These are phyloP conservation scores for Plecotus auritus DNA, from an alignment of 2,113 vertebrate species.

Conservation along the genomic window DNA sequence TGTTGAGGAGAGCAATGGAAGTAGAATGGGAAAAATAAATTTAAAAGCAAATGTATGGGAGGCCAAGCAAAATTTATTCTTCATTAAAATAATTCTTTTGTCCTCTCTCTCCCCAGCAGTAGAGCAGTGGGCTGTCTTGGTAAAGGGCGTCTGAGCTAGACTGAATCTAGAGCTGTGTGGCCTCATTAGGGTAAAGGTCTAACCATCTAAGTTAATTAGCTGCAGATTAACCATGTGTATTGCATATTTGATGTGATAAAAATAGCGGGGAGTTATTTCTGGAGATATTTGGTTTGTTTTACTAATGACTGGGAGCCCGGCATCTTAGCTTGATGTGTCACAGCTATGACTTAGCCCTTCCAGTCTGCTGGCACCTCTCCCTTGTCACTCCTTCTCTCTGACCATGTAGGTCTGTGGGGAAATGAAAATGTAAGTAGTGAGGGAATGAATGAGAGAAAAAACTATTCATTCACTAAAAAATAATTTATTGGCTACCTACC, in stretches of 20 bases:
- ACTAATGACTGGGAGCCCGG: background rate
- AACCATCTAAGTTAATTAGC: background rate
- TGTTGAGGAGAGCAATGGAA: background rate
- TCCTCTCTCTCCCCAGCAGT: background rate
- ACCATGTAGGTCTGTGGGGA: background rate
- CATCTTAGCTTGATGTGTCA: background rate
- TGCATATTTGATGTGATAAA: background rate
- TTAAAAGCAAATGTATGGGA: background rate
- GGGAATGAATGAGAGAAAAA: background rate
- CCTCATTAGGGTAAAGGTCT: background rate
- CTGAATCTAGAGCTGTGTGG: background rate
- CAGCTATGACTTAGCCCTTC: background rate
- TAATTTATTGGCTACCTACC: background rate
- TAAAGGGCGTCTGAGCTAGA: background rate
- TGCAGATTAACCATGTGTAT: background rate
- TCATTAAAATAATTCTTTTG: background rate
- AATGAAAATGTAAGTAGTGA: background rate
- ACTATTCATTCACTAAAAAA: background rate
- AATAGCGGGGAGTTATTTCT: background rate
- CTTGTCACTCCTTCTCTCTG: background rate
- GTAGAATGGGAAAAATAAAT: conserved; percentile 6
- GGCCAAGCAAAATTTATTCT: background rate
- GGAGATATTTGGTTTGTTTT: background rate
- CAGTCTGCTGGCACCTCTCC: background rate
- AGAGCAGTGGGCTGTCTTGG: background rate